Evolutionary conservation across 2,797 vertebrate genomes (phyloP).

Genomic region (Pseudochirops corinnae): DNA sequence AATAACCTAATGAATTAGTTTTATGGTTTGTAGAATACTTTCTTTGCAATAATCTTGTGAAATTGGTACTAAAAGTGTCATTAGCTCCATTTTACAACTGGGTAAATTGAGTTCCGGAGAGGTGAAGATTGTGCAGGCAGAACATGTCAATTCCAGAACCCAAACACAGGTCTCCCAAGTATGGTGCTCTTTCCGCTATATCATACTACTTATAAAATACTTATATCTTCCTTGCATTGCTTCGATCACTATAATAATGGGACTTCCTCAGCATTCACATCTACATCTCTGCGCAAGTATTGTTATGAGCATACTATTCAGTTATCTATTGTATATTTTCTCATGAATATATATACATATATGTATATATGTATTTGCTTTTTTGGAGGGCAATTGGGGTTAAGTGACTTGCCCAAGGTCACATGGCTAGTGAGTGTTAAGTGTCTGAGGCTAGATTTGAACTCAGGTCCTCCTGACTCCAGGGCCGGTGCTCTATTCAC

Average conservation of each 20-base stretch:
- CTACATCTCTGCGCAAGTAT: background rate
- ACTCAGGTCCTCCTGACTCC: too few species aligned
- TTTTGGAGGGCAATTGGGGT: too few species aligned
- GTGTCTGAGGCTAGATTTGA: too few species aligned
- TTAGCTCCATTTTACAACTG: background rate
- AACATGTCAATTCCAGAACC: background rate
- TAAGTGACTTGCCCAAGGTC: too few species aligned
- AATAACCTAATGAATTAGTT: background rate
- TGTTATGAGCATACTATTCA: background rate
- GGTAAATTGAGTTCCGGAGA: background rate
- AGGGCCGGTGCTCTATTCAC: too few species aligned
- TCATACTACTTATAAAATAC: background rate
- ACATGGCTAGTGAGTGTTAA: too few species aligned
- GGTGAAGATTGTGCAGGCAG: background rate
- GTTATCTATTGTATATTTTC: slow-evolving; percentile 15
- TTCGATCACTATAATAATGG: background rate
- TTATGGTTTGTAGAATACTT: background rate
- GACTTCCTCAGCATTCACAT: background rate
- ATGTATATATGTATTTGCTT: too few species aligned
- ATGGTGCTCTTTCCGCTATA: background rate
- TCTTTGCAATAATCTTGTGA: background rate
- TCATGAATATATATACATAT: too few species aligned
- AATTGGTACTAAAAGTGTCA: slow-evolving; percentile 1
- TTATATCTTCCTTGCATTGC: background rate
- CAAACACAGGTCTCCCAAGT: slow-evolving; percentile 9